A percentile compares a stretch with the other conserved stretches of the same genome.
Evolutionary conservation across 2,888 invertebrate genomes (phyloP).

Genomic region (Eupithecia pulchellata): DNA sequence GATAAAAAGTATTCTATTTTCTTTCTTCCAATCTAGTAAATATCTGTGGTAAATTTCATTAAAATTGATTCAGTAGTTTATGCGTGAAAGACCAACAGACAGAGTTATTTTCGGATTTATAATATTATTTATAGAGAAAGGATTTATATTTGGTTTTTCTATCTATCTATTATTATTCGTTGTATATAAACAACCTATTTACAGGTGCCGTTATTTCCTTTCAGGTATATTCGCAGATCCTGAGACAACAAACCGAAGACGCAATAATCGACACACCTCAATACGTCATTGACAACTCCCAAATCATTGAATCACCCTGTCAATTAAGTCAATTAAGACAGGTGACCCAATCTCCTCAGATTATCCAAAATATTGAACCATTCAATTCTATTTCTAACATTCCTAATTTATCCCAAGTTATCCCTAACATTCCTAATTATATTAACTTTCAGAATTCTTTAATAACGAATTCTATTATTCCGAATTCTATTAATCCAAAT

Average conservation of each 20-base stretch:
- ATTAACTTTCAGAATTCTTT: background rate
- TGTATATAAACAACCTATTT: background rate
- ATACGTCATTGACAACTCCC: background rate
- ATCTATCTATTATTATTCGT: too few relatives aligned
- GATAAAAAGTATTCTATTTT: too few relatives aligned
- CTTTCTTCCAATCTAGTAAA: too few relatives aligned
- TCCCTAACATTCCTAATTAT: constrained; percentile 2
- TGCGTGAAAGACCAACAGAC: too few relatives aligned
- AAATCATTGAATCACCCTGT: background rate
- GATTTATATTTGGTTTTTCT: too few relatives aligned
- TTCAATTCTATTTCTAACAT: background rate
- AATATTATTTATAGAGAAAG: too few relatives aligned
- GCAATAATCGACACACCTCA: background rate
- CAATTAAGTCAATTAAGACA: background rate
- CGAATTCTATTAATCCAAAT: constrained; percentile 23
- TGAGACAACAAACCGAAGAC: background rate
- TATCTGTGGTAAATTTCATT: too few relatives aligned
- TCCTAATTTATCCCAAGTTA: background rate
- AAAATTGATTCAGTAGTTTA: too few relatives aligned
- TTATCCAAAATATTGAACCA: constrained; percentile 8
- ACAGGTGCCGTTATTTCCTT: background rate
- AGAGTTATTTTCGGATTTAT: too few relatives aligned
- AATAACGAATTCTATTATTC: background rate
- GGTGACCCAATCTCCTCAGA: background rate
- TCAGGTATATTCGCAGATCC: background rate